phyloP scores from a whole-genome alignment of 2,113 vertebrate species.

The Sphaerodactylus townsendi region DNA sequence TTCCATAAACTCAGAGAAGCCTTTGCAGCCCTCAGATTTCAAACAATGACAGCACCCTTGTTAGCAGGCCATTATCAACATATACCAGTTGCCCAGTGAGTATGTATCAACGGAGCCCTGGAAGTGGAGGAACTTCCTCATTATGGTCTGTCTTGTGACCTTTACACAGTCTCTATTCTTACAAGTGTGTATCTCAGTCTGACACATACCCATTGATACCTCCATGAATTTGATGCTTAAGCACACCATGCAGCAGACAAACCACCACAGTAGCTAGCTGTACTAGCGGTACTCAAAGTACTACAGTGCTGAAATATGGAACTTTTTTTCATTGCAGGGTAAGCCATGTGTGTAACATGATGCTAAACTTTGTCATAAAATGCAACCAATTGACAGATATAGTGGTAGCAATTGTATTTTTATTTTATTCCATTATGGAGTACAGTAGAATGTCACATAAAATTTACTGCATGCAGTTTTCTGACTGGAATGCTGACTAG shows the following conservation, averaged over 20 bases:
- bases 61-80: too few relatives aligned
- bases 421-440: conserved; percentile 51
- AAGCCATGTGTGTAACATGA: conserved; percentile 41
- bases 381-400: conserved; percentile 47
- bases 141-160: too few relatives aligned
- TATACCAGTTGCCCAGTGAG: too few relatives aligned
- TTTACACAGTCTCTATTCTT: not conserved
- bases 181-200: not conserved
- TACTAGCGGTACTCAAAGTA: not conserved
- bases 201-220: not conserved
- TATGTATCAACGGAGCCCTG: too few relatives aligned
- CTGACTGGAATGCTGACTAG: conserved; percentile 35
- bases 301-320: conserved; percentile 10
- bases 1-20: too few relatives aligned
- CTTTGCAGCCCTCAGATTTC: too few relatives aligned
- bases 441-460: conserved; percentile 43
- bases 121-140: too few relatives aligned
- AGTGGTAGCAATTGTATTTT: conserved; percentile 40
- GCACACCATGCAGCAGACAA: not conserved
- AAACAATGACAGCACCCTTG: too few relatives aligned
- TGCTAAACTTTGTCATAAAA: conserved; percentile 42
- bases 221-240: not conserved
- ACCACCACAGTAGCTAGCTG: not conserved
- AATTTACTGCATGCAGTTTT: conserved; percentile 55
- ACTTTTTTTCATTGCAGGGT: conserved; percentile 22